Conservation (phyloP, 2,797 vertebrate species). For the Cuniculus paca region DNA sequence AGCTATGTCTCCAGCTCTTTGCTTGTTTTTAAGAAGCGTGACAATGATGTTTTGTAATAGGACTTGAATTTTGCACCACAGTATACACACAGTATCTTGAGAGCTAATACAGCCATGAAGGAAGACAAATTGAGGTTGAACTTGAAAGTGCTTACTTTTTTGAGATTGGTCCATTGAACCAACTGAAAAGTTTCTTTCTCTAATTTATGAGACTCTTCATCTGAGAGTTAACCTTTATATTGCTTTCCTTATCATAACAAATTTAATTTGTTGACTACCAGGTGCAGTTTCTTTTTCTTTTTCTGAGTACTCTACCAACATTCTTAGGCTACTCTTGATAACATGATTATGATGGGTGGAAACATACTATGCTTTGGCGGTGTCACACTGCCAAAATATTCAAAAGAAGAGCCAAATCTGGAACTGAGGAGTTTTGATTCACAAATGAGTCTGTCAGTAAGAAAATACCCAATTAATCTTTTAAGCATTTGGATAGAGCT, state of each 20-base stretch:
- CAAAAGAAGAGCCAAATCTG: slow-evolving; percentile 20
- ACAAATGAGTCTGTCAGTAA: slow-evolving; percentile 51
- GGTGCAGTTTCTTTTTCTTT: slow-evolving; percentile 51
- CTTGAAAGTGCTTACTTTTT: slow-evolving; percentile 50
- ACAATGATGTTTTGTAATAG: neutral
- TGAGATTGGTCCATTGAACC: slow-evolving; percentile 43
- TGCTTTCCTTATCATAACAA: slow-evolving; percentile 57
- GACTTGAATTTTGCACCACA: neutral
- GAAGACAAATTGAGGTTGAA: slow-evolving; percentile 17
- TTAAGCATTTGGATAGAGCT: slow-evolving; percentile 27
- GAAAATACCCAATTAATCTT: slow-evolving; percentile 57
- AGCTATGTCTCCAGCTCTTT: neutral
- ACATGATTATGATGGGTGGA: slow-evolving; percentile 7
- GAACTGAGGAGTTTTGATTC: slow-evolving; percentile 42
- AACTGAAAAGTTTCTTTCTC: slow-evolving; percentile 51
- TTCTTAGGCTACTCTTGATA: slow-evolving; percentile 54
- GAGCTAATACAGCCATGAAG: neutral
- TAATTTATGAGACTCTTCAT: slow-evolving; percentile 36
- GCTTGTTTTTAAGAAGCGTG: slow-evolving; percentile 43
- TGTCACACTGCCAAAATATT: neutral
- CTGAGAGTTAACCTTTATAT: slow-evolving; percentile 46
- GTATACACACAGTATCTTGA: neutral
- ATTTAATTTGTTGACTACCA: slow-evolving; percentile 54
- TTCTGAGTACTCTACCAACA: slow-evolving; percentile 35
- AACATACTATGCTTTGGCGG: neutral